A percentile compares a stretch with the other conserved stretches of the same genome.
phyloP scores from a whole-genome alignment of 2,888 invertebrate species.

The Tiliacea citrago region DNA sequence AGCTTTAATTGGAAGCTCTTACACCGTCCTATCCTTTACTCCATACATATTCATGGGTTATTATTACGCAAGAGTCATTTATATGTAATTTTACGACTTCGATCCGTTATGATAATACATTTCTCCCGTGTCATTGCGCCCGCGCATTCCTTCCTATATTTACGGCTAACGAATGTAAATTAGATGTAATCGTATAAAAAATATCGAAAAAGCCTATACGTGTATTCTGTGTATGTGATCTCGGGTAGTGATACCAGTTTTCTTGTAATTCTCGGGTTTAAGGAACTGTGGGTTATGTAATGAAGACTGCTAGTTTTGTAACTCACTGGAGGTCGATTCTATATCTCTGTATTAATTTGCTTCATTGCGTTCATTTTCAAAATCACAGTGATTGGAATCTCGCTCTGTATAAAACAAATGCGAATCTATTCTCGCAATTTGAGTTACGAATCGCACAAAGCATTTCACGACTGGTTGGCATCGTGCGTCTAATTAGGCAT shows the following conservation, averaged over 20 bases:
- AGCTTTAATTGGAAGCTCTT: slow-evolving; percentile 30
- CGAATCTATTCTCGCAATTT: background rate
- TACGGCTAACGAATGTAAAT: slow-evolving; percentile 62
- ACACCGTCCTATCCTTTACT: slow-evolving; percentile 31
- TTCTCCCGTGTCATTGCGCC: slow-evolving; percentile 59
- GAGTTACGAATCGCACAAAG: slow-evolving; percentile 16
- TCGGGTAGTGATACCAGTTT: slow-evolving; percentile 50
- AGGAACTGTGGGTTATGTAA: slow-evolving; percentile 44
- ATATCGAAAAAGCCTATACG: slow-evolving; percentile 39
- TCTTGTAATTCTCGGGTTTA: slow-evolving; percentile 41
- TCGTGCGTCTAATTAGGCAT: slow-evolving; percentile 29
- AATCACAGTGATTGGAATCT: background rate
- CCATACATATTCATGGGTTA: slow-evolving; percentile 56
- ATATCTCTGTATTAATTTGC: background rate
- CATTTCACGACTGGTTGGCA: slow-evolving; percentile 24
- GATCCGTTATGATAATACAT: slow-evolving; percentile 59
- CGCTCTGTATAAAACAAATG: slow-evolving; percentile 19
- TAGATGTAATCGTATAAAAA: slow-evolving; percentile 56
- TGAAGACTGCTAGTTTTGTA: slow-evolving; percentile 27
- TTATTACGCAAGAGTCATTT: slow-evolving; percentile 52
- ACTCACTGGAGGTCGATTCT: background rate
- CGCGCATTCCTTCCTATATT: slow-evolving; percentile 60
- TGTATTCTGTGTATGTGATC: slow-evolving; percentile 38
- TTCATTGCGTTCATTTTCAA: slow-evolving; percentile 5
- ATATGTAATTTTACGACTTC: slow-evolving; percentile 54